phyloP scores from a whole-genome alignment of 2,113 vertebrate species.

The Ceyx margarethae region DNA sequence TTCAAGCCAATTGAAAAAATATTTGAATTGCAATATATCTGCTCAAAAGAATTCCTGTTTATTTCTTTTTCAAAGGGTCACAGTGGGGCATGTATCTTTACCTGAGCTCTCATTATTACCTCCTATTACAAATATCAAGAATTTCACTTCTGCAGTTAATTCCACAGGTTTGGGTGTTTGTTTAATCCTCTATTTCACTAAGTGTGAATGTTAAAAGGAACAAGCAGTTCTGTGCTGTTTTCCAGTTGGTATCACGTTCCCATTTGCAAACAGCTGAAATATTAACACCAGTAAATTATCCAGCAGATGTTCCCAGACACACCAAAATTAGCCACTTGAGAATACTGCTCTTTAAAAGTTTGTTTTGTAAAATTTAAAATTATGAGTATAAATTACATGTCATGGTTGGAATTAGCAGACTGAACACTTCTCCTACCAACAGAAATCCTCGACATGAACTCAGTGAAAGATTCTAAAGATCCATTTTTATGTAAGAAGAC shows the following conservation, averaged over 20 bases:
- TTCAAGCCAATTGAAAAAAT: not conserved
- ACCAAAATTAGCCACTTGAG: not conserved
- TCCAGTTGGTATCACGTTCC: not conserved
- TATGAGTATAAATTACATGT: not conserved
- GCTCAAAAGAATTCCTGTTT: not conserved
- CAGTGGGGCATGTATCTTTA: not conserved
- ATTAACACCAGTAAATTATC: not conserved
- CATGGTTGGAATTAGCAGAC: not conserved
- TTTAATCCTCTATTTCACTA: not conserved
- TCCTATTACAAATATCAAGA: not conserved
- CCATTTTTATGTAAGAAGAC: not conserved
- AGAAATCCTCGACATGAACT: not conserved
- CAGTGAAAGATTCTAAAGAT: not conserved
- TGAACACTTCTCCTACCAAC: not conserved
- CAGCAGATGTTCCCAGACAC: not conserved
- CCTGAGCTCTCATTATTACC: not conserved
- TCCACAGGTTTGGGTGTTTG: not conserved
- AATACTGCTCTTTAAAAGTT: not conserved
- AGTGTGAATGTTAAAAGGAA: not conserved
- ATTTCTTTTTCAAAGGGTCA: not conserved
- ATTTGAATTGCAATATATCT: not conserved
- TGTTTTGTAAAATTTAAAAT: not conserved
- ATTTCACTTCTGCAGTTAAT: not conserved
- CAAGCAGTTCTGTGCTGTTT: not conserved
- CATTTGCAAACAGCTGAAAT: not conserved